A percentile compares a stretch with the other conserved stretches of the same genome.
These are phyloP conservation scores for Gopherus evgoodei DNA, from an alignment of 2,113 vertebrate genomes.

Conservation along the genomic window DNA sequence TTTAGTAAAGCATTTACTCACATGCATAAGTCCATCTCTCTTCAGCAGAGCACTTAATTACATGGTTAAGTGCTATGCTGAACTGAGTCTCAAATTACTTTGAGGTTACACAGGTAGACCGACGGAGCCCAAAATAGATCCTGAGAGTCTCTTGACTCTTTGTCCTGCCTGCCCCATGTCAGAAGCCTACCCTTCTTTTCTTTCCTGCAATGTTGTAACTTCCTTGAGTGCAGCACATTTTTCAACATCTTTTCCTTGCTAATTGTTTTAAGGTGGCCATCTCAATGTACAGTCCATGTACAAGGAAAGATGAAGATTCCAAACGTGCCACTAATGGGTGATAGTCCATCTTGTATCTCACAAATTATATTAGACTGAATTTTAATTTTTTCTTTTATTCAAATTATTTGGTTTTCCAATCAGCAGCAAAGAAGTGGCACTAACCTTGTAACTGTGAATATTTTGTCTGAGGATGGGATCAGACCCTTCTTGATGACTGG, in stretches of 20 bases:
- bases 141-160: neutral
- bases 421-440: neutral
- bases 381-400: neutral
- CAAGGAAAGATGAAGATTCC: neutral
- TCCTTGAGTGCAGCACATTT: neutral
- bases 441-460: neutral
- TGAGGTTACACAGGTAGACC: conserved; percentile 32
- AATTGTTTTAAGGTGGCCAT: neutral
- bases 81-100: conserved; percentile 41
- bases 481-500: neutral
- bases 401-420: neutral
- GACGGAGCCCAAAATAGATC: conserved; percentile 52
- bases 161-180: neutral
- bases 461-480: neutral
- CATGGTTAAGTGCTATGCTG: conserved; percentile 39
- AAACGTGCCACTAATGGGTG: neutral
- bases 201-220: neutral
- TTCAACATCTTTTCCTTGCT: neutral
- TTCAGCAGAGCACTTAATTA: conserved; percentile 36
- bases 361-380: neutral
- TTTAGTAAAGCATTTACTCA: conserved; percentile 14
- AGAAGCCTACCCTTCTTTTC: neutral
- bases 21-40: conserved; percentile 16
- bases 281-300: neutral
- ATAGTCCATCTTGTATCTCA: neutral